Base-by-base conservation (phyloP, 2,113 vertebrate species). In the Peucedramus taeniatus region DNA sequence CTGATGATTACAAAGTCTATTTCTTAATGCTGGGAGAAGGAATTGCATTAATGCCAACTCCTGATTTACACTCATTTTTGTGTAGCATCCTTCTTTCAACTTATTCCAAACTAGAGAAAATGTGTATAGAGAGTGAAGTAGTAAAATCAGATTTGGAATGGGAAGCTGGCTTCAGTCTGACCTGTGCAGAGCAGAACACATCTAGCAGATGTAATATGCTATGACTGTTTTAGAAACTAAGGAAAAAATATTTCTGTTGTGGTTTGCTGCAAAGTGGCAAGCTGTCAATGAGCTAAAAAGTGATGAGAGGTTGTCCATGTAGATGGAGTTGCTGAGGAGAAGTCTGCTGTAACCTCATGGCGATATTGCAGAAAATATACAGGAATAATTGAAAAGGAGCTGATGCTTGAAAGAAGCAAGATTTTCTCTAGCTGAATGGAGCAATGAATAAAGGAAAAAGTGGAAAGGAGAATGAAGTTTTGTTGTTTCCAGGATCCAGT, bases 81-180 rank as follows among this genome's bases (percentile, higher is more conserved):
- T 78, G 69, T 84, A 81, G 78, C 70, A 91, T 96, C 89, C 44
- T 94, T 91, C 63, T 90, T 90, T 71, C 39, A 86, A 49, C 60
- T 89, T 47, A 45, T 65, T 90, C 68, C 68, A 64, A 83, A 64
- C 77, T 60, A 54, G 47, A 88, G 64, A 60, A 57, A 64, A 57
- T 0, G 0, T 75, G 30, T 90, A 33, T 81, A 14, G 53, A 44
- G 51, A 81, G 23, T 47, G 51, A 92, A 95, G 86, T 44, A 79
- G 26, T 94, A 88, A 95, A 94, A 81, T 60, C 9, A 8, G 35
- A 54, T 35, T 80, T 93, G 68, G 72, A 92, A 78, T 60, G 50
- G 39, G 82, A 94, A 86, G 45, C 76, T 95, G 85, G 56, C 83
- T 92, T 93, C 49, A 51, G 4, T 83, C 35, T 86, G 79, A 86